Percentiles rank a stretch among this genome's conserved stretches.
These are phyloP conservation scores for Mesorhabditis spiculigera DNA, from an alignment of 2,888 invertebrate species.

Conservation along the genomic window DNA sequence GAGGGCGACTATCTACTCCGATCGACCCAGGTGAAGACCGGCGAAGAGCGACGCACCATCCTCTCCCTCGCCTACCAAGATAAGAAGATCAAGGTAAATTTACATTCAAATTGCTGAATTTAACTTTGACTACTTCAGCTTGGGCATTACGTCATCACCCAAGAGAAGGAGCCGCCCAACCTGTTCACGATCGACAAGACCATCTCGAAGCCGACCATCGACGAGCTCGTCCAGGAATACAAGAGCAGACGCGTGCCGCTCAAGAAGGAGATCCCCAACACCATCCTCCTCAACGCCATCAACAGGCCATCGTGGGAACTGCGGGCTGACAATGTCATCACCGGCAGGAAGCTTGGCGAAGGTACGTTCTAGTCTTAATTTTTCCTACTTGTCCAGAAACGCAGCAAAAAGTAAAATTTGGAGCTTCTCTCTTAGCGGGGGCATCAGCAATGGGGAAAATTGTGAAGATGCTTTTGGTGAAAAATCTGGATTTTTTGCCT, in stretches of 20 bases:
- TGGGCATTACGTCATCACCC: neutral
- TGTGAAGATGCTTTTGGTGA: too few relatives aligned
- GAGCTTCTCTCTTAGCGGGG: too few relatives aligned
- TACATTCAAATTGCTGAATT: too few relatives aligned
- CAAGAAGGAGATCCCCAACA: neutral
- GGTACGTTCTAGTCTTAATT: neutral
- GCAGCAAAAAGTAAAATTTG: too few relatives aligned
- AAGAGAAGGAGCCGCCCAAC: neutral
- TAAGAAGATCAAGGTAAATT: neutral
- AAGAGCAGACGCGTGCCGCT: neutral
- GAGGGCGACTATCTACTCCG: neutral
- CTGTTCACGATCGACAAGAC: neutral
- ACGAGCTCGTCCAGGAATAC: slow-evolving; percentile 3
- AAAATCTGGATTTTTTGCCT: too few relatives aligned
- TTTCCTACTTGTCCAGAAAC: too few relatives aligned
- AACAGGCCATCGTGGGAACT: slow-evolving; percentile 6
- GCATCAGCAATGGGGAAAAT: too few relatives aligned
- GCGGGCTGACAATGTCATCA: neutral
- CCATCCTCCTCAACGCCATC: neutral
- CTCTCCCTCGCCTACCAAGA: neutral
- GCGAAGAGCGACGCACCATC: neutral
- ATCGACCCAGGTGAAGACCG: neutral
- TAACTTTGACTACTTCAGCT: neutral
- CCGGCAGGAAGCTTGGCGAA: neutral
- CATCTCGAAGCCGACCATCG: neutral